Percentiles rank a stretch among this genome's conserved stretches.
Evolutionary conservation across 2,113 vertebrate species (phyloP).

Genomic region (Xenopus laevis): DNA sequence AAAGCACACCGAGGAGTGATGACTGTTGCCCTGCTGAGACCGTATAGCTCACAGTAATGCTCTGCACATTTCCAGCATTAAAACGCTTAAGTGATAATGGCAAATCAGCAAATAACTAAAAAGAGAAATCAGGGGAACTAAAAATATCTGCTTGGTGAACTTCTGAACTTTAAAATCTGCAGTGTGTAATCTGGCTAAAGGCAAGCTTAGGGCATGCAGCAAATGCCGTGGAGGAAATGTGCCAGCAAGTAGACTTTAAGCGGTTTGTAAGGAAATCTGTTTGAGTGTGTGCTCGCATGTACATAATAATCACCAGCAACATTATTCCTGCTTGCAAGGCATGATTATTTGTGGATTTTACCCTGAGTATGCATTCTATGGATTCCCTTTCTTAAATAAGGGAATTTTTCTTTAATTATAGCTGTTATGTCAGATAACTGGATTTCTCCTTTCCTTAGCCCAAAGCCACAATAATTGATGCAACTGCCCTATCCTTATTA

Average conservation of each 20-base stretch:
- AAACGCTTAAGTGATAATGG: slow-evolving; percentile 1
- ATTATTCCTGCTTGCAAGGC: background rate
- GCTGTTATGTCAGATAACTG: background rate
- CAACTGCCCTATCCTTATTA: background rate
- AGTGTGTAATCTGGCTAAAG: slow-evolving; percentile 62
- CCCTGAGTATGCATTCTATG: too few species aligned
- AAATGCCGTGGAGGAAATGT: slow-evolving; percentile 50
- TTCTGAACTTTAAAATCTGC: slow-evolving; percentile 61
- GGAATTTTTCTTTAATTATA: background rate
- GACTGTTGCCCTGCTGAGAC: too few species aligned
- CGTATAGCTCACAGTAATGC: too few species aligned
- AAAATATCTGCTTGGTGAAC: slow-evolving; percentile 60
- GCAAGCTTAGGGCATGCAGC: slow-evolving; percentile 56
- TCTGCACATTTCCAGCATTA: background rate
- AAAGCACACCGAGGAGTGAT: too few species aligned
- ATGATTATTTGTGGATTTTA: background rate
- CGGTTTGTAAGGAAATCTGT: slow-evolving; percentile 43
- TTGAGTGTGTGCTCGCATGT: background rate
- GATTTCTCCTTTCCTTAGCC: background rate
- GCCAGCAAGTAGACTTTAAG: slow-evolving; percentile 20
- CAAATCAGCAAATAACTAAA: slow-evolving; percentile 47
- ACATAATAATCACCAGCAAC: slow-evolving; percentile 4
- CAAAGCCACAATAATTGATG: background rate
- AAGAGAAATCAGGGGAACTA: slow-evolving; percentile 48
- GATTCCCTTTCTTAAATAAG: background rate